Percentiles rank a stretch among this genome's conserved stretches.
Evolutionary conservation across 2,888 invertebrate species (phyloP).

Genomic region (Spicauda simplicius): DNA sequence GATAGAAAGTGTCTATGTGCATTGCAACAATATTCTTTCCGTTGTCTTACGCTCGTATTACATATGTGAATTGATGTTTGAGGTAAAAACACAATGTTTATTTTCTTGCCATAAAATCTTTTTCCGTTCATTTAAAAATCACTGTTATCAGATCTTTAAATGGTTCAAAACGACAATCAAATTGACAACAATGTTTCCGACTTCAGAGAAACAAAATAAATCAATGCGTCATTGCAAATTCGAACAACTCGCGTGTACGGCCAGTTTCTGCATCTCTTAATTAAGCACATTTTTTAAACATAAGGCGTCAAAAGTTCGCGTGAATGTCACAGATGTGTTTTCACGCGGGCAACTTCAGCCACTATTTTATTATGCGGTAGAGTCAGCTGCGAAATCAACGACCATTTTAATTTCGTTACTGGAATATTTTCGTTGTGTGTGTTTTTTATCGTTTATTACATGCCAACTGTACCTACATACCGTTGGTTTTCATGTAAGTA

Average conservation of each 20-base stretch:
- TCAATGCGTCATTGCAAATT: slow-evolving; percentile 22
- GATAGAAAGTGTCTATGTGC: too few relatives aligned
- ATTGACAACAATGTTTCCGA: background rate
- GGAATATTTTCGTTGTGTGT: slow-evolving; percentile 40
- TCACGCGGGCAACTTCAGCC: slow-evolving; percentile 37
- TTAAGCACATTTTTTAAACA: slow-evolving; percentile 41
- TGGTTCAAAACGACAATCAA: too few relatives aligned
- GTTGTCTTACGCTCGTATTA: too few relatives aligned
- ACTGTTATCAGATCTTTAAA: too few relatives aligned
- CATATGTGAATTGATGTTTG: too few relatives aligned
- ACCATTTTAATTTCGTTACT: slow-evolving; percentile 39
- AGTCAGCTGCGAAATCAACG: slow-evolving; percentile 41
- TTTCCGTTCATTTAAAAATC: too few relatives aligned
- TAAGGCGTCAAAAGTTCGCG: slow-evolving; percentile 45
- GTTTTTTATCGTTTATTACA: slow-evolving; percentile 36
- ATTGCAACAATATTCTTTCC: too few relatives aligned
- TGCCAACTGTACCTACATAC: slow-evolving; percentile 31
- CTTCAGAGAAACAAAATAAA: background rate
- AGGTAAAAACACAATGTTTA: too few relatives aligned
- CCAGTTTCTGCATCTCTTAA: slow-evolving; percentile 32
- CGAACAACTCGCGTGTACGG: slow-evolving; percentile 20
- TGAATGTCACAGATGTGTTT: slow-evolving; percentile 45
- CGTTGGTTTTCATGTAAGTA: slow-evolving; percentile 13
- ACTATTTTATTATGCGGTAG: slow-evolving; percentile 36
- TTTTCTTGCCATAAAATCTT: too few relatives aligned